Evolutionary conservation across 2,113 vertebrate genomes (phyloP), one percentile per base, ranked within the genome.

Genomic region (Trematocara marginatum): DNA sequence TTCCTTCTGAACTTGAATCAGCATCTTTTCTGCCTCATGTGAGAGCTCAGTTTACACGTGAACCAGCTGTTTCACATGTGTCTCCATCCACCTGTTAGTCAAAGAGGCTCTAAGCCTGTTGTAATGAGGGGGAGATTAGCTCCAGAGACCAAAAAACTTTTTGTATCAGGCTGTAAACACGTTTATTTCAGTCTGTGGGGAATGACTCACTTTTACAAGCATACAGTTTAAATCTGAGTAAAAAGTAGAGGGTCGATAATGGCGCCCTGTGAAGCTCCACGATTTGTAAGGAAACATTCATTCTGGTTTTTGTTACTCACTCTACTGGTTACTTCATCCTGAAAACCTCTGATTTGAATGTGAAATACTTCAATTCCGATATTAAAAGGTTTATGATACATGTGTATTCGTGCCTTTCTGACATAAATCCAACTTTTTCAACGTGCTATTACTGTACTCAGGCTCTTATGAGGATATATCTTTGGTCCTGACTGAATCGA

Each of bases 1-100:
- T 29, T 56, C 54, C 11, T 56, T 7, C 54, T 29, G 52, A 54
- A 31, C 26, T 0, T 57, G 4, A 0, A 5, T n/a, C 31, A 10
- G 31, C 31, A 38, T 64, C 16, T 34, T 16, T 0, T 59, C 56
- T 3, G 1, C 0, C 26, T 57, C 56, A 10, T 0, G 57, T 40
- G 34, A 66, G 61, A 66, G n/a, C 35, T 69, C 3, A 15, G 64
- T 2, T 69, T 69, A 42, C 61, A 34, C 1, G 31, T 0, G 29
- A 35, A 35, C 31, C 57, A 38, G 18, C 59, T 40, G 7, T 57
- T 29, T 29, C 23, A 29, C 54, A 5, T 0, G 26, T 35, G n/a
- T 42, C 64, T 26, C 64, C 64, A 26, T 3, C 64, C 38, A 26
- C 20, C 7, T 71, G 64, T 71, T 12, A 66, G 0, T 66, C 64